Evolutionary conservation across 2,113 vertebrate species (phyloP), one percentile per base, ranked within the genome.

Genomic region (Tachysurus fulvidraco): DNA sequence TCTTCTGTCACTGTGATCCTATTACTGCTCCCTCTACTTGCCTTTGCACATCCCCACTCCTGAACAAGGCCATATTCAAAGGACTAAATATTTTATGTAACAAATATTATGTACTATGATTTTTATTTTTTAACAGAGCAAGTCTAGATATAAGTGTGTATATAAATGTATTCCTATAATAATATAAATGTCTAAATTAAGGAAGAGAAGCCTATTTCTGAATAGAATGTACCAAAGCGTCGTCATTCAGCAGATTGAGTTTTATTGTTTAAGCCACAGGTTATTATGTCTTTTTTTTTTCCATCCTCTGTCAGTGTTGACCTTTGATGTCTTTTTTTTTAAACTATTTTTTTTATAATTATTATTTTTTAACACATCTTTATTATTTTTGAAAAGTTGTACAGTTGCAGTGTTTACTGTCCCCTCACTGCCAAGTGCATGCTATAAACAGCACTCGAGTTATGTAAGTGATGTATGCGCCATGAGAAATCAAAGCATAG

Each of bases 1-100:
- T 91, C 85, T 89, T 86, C 87, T 77, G 85, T 91, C 88, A 94
- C 92, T 92, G 93, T 92, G 91, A 93, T 91, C 88, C 89, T 89
- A 62, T 65, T 90, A 71, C 91, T 89, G 91, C 88, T 81, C 89
- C 89, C 85, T 77, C 69, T 86, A 80, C 84, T 84, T 91, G 89
- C 91, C 89, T 88, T 85, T 90, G 90, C 91, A 90, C 86, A 88
- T 87, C 73, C 88, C 44, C 76, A 88, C 86, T 87, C 81, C 83
- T 81, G 85, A 89, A n/a, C 62, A 85, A 88, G 57, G 89, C 88
- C 86, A 86, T 87, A 88, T 86, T 80, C 86, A 89, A 87, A 89
- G 84, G 83, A 83, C 60, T 50, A 90, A 57, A 4, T 93, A 87
- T 92, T 93, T 93, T 91, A 79, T 91, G 84, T 91, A 87, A 91